These are phyloP conservation scores for Drosophila tsacasi DNA, from an alignment of 1,140 invertebrate genomes.

Conservation along the genomic window DNA sequence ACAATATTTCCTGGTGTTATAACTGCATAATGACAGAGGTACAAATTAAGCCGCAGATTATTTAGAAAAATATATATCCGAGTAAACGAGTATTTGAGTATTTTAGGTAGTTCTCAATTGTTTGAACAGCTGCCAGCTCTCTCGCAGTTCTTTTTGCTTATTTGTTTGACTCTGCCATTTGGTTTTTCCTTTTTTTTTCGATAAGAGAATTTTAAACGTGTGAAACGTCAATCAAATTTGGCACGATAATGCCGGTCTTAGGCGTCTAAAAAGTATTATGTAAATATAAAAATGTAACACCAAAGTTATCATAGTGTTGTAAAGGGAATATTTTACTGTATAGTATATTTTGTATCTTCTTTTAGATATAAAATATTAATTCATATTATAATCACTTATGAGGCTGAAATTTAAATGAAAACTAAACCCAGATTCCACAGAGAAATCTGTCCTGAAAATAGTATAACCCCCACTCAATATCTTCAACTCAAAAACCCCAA, in stretches of 20 bases:
- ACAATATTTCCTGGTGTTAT: background rate
- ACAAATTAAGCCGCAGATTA: slow-evolving; percentile 12
- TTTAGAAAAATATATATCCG: background rate
- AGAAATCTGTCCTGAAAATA: background rate
- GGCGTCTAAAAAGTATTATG: background rate
- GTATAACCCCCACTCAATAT: background rate
- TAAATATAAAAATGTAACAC: background rate
- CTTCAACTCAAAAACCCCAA: background rate
- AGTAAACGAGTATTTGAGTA: background rate
- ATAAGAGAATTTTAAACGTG: slow-evolving; percentile 7
- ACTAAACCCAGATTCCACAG: background rate
- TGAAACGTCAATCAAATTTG: slow-evolving; percentile 5
- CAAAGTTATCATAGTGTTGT: too few species aligned
- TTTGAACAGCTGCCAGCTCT: slow-evolving; percentile 39
- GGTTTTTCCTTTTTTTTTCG: slow-evolving; percentile 5
- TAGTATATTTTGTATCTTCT: too few species aligned
- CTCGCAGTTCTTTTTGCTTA: background rate
- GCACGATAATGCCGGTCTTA: background rate
- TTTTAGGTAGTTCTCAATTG: slow-evolving; percentile 8
- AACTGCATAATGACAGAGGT: background rate
- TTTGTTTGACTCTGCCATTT: background rate
- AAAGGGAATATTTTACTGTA: background rate
- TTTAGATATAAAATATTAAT: background rate
- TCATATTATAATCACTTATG: background rate
- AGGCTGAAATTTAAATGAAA: background rate